Evolutionary conservation across 2,113 vertebrate species (phyloP), one percentile per base, ranked within the genome.

Genomic region (Heliornis fulica): DNA sequence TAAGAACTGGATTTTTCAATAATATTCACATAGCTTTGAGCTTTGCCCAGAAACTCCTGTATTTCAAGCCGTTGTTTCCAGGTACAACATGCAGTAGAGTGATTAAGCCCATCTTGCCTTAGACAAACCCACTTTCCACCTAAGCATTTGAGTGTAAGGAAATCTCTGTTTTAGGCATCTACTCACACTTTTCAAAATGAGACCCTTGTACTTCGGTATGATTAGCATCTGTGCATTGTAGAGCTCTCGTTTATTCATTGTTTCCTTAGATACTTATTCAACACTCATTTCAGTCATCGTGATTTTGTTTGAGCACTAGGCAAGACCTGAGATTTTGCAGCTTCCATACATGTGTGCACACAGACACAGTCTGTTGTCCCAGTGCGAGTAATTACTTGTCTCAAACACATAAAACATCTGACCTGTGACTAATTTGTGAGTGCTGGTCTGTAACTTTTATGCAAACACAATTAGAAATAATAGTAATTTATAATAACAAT

Each of bases 31-130:
- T 14, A 46, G 34, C 45, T 93, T 74, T 74, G 25, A 16, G 6
- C 10, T 79, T 93, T 66, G 26, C 9, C 3, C 9, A 13, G 46
- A n/a, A 65, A 20, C 41, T 87, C 41, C 11, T 50, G 11, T 40
- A n/a, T n/a, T n/a, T n/a, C 56, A 57, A 87, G 46, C 36, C 1
- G 0, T 31, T 5, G 9, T 25, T 3, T 36, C 63, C 31, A 31
- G 40, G 50, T 41, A 29, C 26, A 89, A 80, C 59, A 7, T 8
- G 6, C 38, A 79, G 21, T n/a, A 5, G 71, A 54, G 25, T 36
- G 18, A 31, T 86, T 48, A 82, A 56, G 31, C 36, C 53, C 83
- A 11, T 38, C 21, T 75, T 65, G 53, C 57, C 21, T 26, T 71
- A 17, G n/a, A 31, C 19, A 72, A 77, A 57, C 41, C 34, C 29